Evolutionary conservation across 2,888 invertebrate genomes (phyloP).

Genomic region (Drosophila subquinaria): DNA sequence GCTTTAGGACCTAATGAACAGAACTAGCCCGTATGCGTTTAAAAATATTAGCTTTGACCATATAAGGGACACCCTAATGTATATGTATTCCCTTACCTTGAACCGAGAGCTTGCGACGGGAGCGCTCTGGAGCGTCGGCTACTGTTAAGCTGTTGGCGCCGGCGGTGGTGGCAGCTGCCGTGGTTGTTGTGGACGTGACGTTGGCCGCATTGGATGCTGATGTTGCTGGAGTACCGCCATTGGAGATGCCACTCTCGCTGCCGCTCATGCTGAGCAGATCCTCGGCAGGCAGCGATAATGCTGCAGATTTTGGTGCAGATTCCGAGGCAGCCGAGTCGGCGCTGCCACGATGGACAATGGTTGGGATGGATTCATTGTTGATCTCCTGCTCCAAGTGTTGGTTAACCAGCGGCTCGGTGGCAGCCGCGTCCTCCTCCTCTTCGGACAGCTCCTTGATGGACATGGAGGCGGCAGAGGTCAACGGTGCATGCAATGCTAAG

Average conservation of each 20-base stretch:
- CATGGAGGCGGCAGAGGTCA: constrained; percentile 76
- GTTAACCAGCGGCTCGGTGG: constrained; percentile 58
- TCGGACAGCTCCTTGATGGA: constrained; percentile 82
- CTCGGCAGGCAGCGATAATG: constrained; percentile 75
- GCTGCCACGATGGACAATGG: constrained; percentile 65
- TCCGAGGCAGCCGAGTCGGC: constrained; percentile 66
- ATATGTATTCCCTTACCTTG: constrained; percentile 77
- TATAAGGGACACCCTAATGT: no score
- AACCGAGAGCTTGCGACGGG: constrained; percentile 84
- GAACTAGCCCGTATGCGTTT: no score
- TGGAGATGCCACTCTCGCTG: constrained; percentile 74
- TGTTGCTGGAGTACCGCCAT: constrained; percentile 45
- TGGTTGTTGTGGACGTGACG: constrained; percentile 54
- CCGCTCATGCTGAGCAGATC: constrained; percentile 76
- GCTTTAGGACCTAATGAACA: no score
- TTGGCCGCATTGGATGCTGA: constrained; percentile 34
- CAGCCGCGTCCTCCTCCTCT: constrained; percentile 76
- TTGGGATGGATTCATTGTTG: constrained; percentile 35
- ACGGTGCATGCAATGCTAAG: constrained; percentile 62
- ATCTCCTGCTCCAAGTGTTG: constrained; percentile 46
- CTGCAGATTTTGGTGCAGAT: constrained; percentile 77
- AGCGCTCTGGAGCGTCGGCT: constrained; percentile 81
- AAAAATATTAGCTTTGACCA: no score
- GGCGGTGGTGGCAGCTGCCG: constrained; percentile 31
- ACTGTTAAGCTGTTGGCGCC: constrained; percentile 70